phyloP scores from a whole-genome alignment of 2,113 vertebrate species.

The Steatornis caripensis region DNA sequence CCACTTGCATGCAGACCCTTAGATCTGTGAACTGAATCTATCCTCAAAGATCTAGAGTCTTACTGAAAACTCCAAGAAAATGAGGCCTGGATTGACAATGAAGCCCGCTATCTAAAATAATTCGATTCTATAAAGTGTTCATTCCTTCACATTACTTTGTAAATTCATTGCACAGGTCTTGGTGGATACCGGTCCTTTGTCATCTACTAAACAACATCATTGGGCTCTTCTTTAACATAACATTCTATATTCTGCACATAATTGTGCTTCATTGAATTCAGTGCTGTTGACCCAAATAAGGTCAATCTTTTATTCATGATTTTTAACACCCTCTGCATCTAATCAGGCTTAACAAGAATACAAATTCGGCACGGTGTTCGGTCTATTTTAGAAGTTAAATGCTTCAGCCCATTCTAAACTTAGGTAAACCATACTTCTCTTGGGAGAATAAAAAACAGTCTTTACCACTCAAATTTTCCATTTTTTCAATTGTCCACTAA shows the following conservation, averaged over 20 bases:
- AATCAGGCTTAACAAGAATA: background rate
- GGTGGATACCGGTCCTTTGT: background rate
- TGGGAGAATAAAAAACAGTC: background rate
- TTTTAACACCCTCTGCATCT: background rate
- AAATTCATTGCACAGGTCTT: background rate
- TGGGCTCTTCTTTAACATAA: background rate
- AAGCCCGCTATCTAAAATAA: background rate
- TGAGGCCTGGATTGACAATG: background rate
- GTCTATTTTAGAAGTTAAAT: background rate
- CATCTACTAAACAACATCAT: background rate
- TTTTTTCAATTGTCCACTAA: background rate
- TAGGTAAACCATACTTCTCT: background rate
- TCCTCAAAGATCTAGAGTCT: background rate
- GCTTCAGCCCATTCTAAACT: background rate
- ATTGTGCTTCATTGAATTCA: background rate
- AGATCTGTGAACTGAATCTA: background rate
- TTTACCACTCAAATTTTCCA: background rate
- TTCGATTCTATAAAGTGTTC: background rate
- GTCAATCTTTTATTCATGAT: background rate
- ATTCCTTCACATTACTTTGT: background rate
- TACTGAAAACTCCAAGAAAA: background rate
- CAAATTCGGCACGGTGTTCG: background rate
- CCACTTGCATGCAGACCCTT: background rate
- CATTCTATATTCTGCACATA: background rate
- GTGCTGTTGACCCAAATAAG: background rate